Evolutionary conservation across 2,113 vertebrate genomes (phyloP), one percentile per base, ranked within the genome.

Genomic region (Eurystomus gularis): DNA sequence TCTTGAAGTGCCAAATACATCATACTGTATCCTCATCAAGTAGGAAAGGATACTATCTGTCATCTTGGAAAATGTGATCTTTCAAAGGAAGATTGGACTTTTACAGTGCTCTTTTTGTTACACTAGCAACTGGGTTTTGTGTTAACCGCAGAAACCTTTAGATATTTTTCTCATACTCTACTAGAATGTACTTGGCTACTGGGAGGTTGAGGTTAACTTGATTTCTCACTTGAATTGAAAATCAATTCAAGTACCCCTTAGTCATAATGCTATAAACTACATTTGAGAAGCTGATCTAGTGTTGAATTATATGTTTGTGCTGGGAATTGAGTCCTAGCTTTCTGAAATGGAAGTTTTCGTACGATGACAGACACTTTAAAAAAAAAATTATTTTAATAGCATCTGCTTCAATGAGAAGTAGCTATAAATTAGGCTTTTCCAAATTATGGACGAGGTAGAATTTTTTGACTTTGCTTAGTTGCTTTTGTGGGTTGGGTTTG

Each of bases 211-310:
- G 96, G 96, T 98, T 98, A 98, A 98, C 94, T 96, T 97, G 94
- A 97, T 98, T 98, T 98, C 95, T 97, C 96, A 95, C 88, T 96
- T 95, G 94, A 97, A 97, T 82, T 96, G 96, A 98, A 98, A 98
- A 97, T 98, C 97, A 97, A 91, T 98, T 97, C 93, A 88, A 86
- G 94, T 94, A 93, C 85, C 82, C 84, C 85, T 97, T 97, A 96
- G 97, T 97, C 87, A 97, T 97, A 97, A 97, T 96, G 81, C 95
- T 96, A 91, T 98, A 96, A 98, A 96, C 77, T 92, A 76, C 66
- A 91, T 65, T 89, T 93, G 82, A 96, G 92, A 96, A 93, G 78
- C 93, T 92, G 92, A 94, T 97, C 79, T 96, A 46, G 84, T 95
- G 58, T 93, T 96, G 92, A 97, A 94, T 97, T 96, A 58, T 96